Base-by-base conservation (phyloP, 2,888 invertebrate species). In the Sminthurides aquaticus region DNA sequence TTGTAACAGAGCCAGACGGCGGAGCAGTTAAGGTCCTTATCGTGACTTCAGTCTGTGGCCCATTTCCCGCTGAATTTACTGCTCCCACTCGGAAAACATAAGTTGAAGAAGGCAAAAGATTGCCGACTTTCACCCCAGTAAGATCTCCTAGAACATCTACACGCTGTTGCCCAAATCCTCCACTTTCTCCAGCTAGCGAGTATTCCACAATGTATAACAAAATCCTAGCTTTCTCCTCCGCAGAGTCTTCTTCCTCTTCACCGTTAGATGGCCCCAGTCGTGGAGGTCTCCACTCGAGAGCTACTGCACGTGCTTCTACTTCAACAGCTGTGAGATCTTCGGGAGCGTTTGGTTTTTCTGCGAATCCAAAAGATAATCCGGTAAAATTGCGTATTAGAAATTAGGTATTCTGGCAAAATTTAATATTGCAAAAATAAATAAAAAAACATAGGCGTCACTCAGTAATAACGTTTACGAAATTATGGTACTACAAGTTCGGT, bases 41-140 rank as follows among this genome's bases (percentile, higher is more conserved):
- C 61, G 69, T 27, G 57, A 74, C 66, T 28, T 65, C 62, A 22
- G 72, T 67, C 49, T 70, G 68, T 54, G 67, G 67, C 65, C 71
- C 71, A 61, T 61, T 66, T 56, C 74, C 74, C 54, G 74, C 71
- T 25, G 72, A 66, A 67, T 74, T 74, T 57, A 74, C 69, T 49
- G 72, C 74, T 49, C 62, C 66, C 54, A 74, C 70, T 48, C 68
- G 70, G 62, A 74, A 71, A 56, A 65, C 66, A 66, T 74, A 74
- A 57, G 69, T 65, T 26, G 70, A 65, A 24, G 71, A 69, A 54
- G 74, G 74, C 56, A 66, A 67, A 60, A 74, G 65, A 62, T 71
- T 71, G 62, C 70, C 70, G 34, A 74, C 70, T 66, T 63, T 67
- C 34, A 67, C 69, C 61, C 64, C 64, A 63, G 64, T 68, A 60